Conservation (phyloP, 2,888 invertebrate species). For the Hermaeophaga mercurialis region DNA sequence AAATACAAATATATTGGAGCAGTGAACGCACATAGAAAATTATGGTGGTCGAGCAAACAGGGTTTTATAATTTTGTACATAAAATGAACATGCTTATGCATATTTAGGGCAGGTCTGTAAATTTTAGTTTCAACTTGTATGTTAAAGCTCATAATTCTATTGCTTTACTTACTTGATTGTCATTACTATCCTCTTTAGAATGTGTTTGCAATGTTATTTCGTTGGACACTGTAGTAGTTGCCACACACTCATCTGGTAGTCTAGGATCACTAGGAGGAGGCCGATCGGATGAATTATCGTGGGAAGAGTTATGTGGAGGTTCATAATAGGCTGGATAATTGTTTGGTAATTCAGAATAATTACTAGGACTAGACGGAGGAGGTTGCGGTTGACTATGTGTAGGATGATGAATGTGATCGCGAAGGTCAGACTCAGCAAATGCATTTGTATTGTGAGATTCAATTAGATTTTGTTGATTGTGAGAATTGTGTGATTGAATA, state of each 20-base stretch:
- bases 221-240: constrained; percentile 49
- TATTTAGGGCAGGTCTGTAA: neutral
- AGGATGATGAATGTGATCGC: constrained; percentile 33
- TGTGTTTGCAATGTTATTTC: constrained; percentile 49
- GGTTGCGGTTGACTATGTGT: constrained; percentile 40
- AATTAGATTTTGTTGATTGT: constrained; percentile 39
- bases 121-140: constrained; percentile 3
- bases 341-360: neutral
- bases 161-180: constrained; percentile 49
- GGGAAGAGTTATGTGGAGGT: constrained; percentile 27
- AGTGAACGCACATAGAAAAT: no score
- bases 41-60: no score
- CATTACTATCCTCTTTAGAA: constrained; percentile 44
- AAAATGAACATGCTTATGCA: no score
- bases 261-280: constrained; percentile 34
- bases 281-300: constrained; percentile 22
- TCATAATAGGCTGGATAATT: constrained; percentile 22
- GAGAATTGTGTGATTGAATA: constrained; percentile 22
- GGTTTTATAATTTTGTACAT: no score
- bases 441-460: constrained; percentile 54
- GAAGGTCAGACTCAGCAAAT: constrained; percentile 42
- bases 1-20: no score
- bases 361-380: constrained; percentile 19
- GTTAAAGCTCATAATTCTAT: neutral
- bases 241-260: constrained; percentile 49